Percentiles rank a stretch among this genome's conserved stretches.
Evolutionary conservation across 2,113 vertebrate species (phyloP).

Genomic region (Ellobius talpinus): DNA sequence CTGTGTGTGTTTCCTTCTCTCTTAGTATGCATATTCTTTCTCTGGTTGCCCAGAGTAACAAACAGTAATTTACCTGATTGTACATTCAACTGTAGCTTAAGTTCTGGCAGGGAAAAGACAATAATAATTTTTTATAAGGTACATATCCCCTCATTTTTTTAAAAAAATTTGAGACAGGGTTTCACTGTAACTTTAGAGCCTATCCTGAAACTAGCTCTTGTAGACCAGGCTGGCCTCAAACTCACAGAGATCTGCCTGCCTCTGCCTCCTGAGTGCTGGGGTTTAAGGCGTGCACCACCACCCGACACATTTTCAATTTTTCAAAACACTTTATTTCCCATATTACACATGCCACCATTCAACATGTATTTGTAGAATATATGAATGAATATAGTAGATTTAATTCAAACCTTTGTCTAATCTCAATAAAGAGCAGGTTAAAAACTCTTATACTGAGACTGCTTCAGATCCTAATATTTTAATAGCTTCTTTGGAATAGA

Average conservation of each 20-base stretch:
- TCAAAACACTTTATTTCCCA: neutral
- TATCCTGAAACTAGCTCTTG: too few species aligned
- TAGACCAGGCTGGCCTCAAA: too few species aligned
- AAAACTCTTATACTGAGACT: neutral
- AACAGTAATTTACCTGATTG: neutral
- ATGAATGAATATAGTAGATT: neutral
- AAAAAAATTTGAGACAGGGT: too few species aligned
- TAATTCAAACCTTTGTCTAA: slow-evolving; percentile 15
- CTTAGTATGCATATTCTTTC: neutral
- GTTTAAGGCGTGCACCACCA: too few species aligned
- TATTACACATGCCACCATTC: neutral
- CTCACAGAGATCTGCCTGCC: too few species aligned
- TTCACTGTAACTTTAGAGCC: too few species aligned
- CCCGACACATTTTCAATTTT: neutral
- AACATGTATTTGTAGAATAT: neutral
- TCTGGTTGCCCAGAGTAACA: neutral
- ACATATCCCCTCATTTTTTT: too few species aligned
- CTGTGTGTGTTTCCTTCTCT: neutral
- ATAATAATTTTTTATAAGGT: neutral
- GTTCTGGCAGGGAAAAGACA: neutral
- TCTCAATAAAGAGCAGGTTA: neutral
- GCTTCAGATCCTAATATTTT: slow-evolving; percentile 33
- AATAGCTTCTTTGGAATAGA: neutral
- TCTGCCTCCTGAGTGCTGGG: too few species aligned
- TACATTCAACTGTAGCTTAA: neutral